phyloP scores from a whole-genome alignment of 2,797 vertebrate species.

The Anguilla pacifica region DNA sequence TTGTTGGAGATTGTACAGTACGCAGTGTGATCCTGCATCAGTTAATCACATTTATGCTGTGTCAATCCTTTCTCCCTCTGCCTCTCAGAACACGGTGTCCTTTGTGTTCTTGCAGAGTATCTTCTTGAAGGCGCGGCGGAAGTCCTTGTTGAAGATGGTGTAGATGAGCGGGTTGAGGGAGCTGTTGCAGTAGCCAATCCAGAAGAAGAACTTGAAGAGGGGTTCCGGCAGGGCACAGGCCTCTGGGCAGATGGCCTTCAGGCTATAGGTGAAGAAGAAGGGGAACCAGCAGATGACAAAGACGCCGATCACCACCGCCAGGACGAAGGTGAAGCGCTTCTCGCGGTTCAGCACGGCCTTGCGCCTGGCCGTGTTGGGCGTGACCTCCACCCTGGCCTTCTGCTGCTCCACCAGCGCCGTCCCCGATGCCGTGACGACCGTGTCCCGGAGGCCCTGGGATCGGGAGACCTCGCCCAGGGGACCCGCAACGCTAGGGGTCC shows the following conservation, averaged over 20 bases:
- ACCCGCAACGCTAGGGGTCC: background rate
- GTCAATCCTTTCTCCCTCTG: background rate
- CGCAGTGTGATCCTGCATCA: background rate
- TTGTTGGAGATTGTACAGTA: background rate
- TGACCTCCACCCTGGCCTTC: constrained; percentile 30
- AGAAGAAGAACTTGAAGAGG: constrained; percentile 80
- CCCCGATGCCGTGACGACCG: constrained; percentile 53
- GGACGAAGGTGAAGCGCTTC: constrained; percentile 84
- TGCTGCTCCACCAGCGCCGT: constrained; percentile 50
- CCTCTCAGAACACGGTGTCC: constrained; percentile 56
- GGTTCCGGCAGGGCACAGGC: constrained; percentile 68
- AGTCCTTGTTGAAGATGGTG: constrained; percentile 87
- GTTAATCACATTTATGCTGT: background rate
- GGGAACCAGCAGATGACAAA: constrained; percentile 86
- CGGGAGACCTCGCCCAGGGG: background rate
- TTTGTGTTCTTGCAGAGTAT: constrained; percentile 73
- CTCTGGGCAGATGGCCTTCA: constrained; percentile 72
- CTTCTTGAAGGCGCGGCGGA: constrained; percentile 83
- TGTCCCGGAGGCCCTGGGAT: constrained; percentile 45
- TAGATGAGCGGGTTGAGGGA: constrained; percentile 89
- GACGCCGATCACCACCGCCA: constrained; percentile 82
- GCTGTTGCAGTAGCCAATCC: constrained; percentile 88
- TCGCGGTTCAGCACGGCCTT: constrained; percentile 80
- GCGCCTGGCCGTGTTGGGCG: constrained; percentile 65
- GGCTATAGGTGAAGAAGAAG: constrained; percentile 81